Evolutionary conservation across 2,113 vertebrate species (phyloP).

Genomic region (Gallinago undulata): DNA sequence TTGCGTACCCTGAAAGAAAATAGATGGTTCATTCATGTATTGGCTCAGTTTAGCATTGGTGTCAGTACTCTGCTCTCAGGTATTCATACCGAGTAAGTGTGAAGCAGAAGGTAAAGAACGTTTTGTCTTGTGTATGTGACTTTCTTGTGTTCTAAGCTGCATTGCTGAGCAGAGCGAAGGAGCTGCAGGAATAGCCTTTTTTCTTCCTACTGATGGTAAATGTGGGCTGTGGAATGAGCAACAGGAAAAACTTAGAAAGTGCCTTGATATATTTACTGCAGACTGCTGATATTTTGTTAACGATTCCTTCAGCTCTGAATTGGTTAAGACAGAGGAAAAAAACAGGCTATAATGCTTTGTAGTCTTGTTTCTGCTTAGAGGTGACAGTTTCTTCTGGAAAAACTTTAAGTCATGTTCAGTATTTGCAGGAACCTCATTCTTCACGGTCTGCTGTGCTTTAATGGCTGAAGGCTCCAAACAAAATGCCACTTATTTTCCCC

Average conservation of each 20-base stretch:
- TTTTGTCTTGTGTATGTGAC: rapidly evolving
- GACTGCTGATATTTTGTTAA: background rate
- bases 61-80: background rate
- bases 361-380: background rate
- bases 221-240: background rate
- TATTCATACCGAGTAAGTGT: rapidly evolving
- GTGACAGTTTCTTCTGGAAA: background rate
- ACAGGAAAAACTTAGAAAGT: background rate
- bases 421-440: background rate
- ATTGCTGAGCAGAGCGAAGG: background rate
- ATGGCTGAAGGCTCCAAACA: slow-evolving; percentile 46
- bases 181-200: background rate
- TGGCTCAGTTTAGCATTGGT: background rate
- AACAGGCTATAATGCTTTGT: background rate
- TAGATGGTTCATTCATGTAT: rapidly evolving
- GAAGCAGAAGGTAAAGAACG: background rate
- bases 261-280: background rate
- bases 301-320: background rate
- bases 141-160: background rate
- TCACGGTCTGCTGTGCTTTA: background rate
- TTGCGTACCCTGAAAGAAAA: background rate
- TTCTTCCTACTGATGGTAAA: background rate
- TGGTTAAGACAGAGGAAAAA: background rate
- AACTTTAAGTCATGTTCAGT: slow-evolving; percentile 56
- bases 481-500: slow-evolving; percentile 53